Percentiles rank a stretch among this genome's conserved stretches.
Conservation (phyloP, 2,888 invertebrate species). For the Crematogaster levior region DNA sequence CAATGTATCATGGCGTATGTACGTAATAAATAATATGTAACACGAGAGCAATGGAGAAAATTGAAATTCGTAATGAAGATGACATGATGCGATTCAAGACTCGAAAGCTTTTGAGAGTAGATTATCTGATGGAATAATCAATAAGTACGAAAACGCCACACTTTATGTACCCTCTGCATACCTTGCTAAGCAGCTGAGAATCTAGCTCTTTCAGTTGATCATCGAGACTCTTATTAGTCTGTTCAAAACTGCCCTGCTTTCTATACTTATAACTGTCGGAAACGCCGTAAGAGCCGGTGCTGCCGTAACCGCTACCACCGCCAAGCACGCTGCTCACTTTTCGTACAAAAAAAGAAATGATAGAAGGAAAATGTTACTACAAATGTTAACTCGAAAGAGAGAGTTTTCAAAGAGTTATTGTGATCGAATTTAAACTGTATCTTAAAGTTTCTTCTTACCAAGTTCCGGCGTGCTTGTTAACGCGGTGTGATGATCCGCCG, state of each 20-base stretch:
- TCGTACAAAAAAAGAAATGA: neutral
- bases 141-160: conserved; percentile 28
- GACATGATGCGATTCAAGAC: neutral
- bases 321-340: conserved; percentile 88
- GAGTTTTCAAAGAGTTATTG: neutral
- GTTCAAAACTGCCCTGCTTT: conserved; percentile 89
- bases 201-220: conserved; percentile 94
- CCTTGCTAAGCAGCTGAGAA: conserved; percentile 90
- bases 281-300: conserved; percentile 87
- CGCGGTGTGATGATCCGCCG: conserved; percentile 82
- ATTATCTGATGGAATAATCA: neutral
- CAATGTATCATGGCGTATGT: conserved; percentile 10
- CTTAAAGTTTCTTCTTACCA: conserved; percentile 68
- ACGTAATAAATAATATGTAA: neutral
- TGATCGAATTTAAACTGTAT: neutral
- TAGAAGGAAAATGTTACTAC: neutral
- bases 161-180: conserved; percentile 81
- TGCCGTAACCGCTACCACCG: conserved; percentile 87
- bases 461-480: conserved; percentile 83
- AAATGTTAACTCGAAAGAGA: neutral
- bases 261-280: conserved; percentile 87
- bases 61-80: neutral
- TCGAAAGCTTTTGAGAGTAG: neutral
- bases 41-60: neutral
- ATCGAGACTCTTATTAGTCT: conserved; percentile 91